Evolutionary conservation across 1,140 invertebrate species (phyloP), one percentile per base, ranked within the genome.

Genomic region (Oncopodura yosiiana): DNA sequence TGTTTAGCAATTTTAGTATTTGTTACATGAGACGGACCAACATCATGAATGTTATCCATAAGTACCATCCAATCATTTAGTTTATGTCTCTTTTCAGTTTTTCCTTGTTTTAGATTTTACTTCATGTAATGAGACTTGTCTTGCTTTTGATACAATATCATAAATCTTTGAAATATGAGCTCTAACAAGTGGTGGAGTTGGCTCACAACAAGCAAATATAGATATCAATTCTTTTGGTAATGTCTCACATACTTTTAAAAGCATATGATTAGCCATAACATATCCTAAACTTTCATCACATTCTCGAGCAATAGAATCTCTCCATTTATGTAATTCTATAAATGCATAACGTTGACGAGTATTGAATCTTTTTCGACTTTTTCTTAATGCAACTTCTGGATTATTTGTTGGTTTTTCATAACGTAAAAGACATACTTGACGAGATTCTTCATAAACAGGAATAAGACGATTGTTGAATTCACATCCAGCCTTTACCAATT

Each of bases 261-360:
- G 65, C 90, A 95, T 95, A 67, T 97, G 90, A 71, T 94, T 94
- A 0, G 94, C 93, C 51, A 99, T 70, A 27, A 98, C 83, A 69
- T 91, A 98, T 18, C 85, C 86, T 67, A 53, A 57, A 61, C 93
- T 95, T 69, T 99, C 95, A 71, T 99, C 95, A 67, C 94, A 81
- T 37, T 78, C 66, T 37, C 94, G 73, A 0, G 94, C 94, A 5
- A 82, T 76, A 19, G 71, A 65, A 71, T 99, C 93, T 42, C 95
- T 73, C 95, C 95, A 99, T 21, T 74, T 74, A 67, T 83, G 95
- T 0, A 99, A 68, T 63, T 84, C 75, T 58, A 81, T 81, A 2
- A 97, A 69, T 0, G 91, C 93, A 59, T 76, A 79, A 63, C 94
- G 65, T 70, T 99, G 94, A 19, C 79, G 75, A 59, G 84, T 83